phyloP scores from a whole-genome alignment of 1,140 invertebrate genomes.

The Lutraria rhynchaena region DNA sequence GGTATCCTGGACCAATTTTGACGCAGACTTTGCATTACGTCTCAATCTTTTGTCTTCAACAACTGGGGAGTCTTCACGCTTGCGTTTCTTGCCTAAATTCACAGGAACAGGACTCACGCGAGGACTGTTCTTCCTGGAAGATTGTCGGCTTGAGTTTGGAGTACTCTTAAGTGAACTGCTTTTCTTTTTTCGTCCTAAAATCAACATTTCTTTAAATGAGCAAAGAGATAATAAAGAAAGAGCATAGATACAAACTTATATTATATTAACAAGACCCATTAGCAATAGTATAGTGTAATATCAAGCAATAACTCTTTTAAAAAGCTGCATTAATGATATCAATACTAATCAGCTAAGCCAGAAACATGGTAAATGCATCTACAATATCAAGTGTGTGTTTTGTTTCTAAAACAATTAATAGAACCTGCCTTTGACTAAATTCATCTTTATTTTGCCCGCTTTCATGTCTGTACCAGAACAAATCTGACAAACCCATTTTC shows the following conservation, averaged over 20 bases:
- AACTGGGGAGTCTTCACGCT: constrained; percentile 49
- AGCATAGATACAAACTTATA: too few species aligned
- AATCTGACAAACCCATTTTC: constrained; percentile 79
- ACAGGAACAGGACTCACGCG: constrained; percentile 73
- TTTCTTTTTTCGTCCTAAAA: constrained; percentile 63
- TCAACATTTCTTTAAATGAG: too few species aligned
- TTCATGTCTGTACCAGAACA: constrained; percentile 72
- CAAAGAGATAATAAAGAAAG: too few species aligned
- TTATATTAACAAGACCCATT: too few species aligned
- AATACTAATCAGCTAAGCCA: too few species aligned
- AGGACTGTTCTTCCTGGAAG: constrained; percentile 71
- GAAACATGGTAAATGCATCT: too few species aligned
- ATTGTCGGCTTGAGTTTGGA: constrained; percentile 66
- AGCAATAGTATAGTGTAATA: too few species aligned
- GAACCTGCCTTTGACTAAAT: constrained; percentile 67
- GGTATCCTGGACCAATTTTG: constrained; percentile 56
- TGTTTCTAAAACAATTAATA: too few species aligned
- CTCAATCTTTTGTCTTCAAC: constrained; percentile 64
- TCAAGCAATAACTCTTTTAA: too few species aligned
- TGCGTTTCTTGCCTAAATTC: constrained; percentile 51
- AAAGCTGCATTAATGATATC: too few species aligned
- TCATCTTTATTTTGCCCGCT: constrained; percentile 80
- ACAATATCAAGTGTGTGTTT: too few species aligned
- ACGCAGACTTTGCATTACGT: constrained; percentile 60
- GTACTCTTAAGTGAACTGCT: constrained; percentile 56